phyloP scores from a whole-genome alignment of 2,888 invertebrate species.

The Cephus runcator region DNA sequence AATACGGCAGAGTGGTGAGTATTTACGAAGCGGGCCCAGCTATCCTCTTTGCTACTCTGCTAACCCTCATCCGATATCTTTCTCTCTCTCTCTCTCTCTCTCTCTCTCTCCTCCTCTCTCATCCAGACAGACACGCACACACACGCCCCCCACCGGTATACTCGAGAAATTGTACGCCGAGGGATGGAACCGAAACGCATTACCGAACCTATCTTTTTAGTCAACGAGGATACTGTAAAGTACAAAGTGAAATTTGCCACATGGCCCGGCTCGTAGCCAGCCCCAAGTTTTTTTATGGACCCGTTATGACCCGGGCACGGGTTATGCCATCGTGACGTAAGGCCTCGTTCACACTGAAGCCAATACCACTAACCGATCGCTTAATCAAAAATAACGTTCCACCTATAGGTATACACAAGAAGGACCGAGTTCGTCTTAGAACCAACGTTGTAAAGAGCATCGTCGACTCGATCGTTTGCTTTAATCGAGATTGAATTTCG shows the following conservation, averaged over 20 bases:
- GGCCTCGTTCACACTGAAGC: background rate
- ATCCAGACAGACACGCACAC: background rate
- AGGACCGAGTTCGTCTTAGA: background rate
- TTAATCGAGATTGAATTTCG: background rate
- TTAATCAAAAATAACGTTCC: background rate
- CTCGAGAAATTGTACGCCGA: background rate
- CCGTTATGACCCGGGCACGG: slow-evolving; percentile 3
- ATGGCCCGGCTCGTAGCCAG: slow-evolving; percentile 18
- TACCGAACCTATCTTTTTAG: slow-evolving; percentile 17
- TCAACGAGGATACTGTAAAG: slow-evolving; percentile 20
- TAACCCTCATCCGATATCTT: background rate
- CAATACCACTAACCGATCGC: background rate
- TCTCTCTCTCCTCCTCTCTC: background rate
- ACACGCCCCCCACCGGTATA: background rate
- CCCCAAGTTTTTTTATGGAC: background rate
- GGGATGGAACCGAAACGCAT: slow-evolving; percentile 15
- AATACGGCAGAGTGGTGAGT: slow-evolving; percentile 49
- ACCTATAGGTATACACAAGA: background rate
- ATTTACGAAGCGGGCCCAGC: slow-evolving; percentile 13
- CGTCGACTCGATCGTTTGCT: background rate
- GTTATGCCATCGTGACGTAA: slow-evolving; percentile 1
- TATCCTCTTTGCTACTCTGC: background rate
- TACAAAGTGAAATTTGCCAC: slow-evolving; percentile 30
- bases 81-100: background rate
- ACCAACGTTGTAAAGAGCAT: background rate